Evolutionary conservation across 2,113 vertebrate genomes (phyloP).

Genomic region (Ctenomys sociabilis): DNA sequence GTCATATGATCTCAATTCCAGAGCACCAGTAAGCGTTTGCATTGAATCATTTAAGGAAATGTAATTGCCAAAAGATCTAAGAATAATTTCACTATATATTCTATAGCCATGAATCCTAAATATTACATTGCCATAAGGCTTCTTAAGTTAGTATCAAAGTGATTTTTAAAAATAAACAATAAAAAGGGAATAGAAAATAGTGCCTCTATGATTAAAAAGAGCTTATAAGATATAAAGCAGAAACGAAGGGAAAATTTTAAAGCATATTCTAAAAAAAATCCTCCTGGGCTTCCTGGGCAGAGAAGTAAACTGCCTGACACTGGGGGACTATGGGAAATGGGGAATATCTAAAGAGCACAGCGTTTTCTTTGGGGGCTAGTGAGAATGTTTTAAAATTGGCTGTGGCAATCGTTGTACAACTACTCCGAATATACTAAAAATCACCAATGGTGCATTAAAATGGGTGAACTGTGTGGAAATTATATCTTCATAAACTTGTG

Average conservation of each 20-base stretch:
- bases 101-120: constrained; percentile 47
- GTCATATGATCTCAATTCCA: constrained; percentile 25
- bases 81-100: constrained; percentile 59
- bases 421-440: not conserved
- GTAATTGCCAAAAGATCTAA: constrained; percentile 66
- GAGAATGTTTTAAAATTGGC: not conserved
- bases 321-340: not conserved
- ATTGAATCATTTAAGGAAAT: constrained; percentile 55
- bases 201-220: constrained; percentile 58
- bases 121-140: constrained; percentile 47
- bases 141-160: constrained; percentile 54
- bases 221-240: not conserved
- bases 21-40: constrained; percentile 3
- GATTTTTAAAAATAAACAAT: constrained; percentile 65
- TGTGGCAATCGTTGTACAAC: not conserved
- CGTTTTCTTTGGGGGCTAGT: not conserved
- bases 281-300: not conserved
- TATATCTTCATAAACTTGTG: not conserved
- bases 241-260: not conserved
- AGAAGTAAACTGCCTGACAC: not conserved
- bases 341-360: not conserved
- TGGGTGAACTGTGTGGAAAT: not conserved
- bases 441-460: not conserved
- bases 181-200: constrained; percentile 47
- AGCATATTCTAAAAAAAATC: not conserved